phyloP scores from a whole-genome alignment of 2,888 invertebrate genomes.

The Ophion costatus region DNA sequence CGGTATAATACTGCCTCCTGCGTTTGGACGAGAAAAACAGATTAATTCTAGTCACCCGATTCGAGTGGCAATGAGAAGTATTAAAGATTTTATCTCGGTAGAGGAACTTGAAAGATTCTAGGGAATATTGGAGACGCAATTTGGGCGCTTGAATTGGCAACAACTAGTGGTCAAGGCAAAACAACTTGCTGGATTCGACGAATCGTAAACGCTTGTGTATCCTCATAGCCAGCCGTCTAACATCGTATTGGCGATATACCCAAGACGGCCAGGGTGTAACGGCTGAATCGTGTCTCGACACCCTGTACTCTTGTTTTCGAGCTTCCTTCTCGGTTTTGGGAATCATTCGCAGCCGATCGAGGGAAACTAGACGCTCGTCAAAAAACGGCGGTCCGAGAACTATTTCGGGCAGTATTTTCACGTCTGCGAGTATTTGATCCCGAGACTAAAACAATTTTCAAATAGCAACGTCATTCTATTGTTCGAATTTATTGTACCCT shows the following conservation, averaged over 20 bases:
- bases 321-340: conserved; percentile 70
- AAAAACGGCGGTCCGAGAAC: conserved; percentile 85
- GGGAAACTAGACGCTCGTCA: conserved; percentile 79
- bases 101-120: background rate
- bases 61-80: background rate
- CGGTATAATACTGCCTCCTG: conserved; percentile 85
- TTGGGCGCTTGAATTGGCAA: background rate
- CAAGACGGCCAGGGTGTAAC: conserved; percentile 88
- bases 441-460: conserved; percentile 66
- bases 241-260: conserved; percentile 88
- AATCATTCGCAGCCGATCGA: conserved; percentile 75
- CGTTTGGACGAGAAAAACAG: background rate
- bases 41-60: background rate
- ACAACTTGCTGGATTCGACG: conserved; percentile 76
- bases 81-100: too few relatives aligned
- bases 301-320: conserved; percentile 73
- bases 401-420: conserved; percentile 89
- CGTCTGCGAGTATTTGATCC: conserved; percentile 82
- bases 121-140: background rate
- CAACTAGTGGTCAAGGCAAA: background rate
- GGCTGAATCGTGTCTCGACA: conserved; percentile 83
- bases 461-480: too few relatives aligned
- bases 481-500: too few relatives aligned
- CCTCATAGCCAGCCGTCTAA: conserved; percentile 83
- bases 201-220: conserved; percentile 79